phyloP scores from a whole-genome alignment of 2,797 vertebrate genomes.

The Microctenopoma stevenorrisi region DNA sequence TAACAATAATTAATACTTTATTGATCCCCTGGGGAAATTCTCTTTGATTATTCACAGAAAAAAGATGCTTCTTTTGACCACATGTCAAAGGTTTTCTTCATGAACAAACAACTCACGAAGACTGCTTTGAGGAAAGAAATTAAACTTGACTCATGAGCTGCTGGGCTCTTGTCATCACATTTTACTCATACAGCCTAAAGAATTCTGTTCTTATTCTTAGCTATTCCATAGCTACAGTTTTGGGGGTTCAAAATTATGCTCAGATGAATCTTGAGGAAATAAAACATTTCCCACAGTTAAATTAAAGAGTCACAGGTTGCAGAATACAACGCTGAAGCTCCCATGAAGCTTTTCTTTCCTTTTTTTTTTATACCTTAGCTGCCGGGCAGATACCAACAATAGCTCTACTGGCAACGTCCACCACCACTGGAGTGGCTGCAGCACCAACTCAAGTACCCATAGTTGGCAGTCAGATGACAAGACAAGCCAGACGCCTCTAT shows the following conservation, averaged over 20 bases:
- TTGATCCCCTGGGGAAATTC: too few species aligned
- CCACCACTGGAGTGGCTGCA: slow-evolving; percentile 71
- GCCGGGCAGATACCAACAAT: slow-evolving; percentile 84
- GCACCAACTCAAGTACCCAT: slow-evolving; percentile 78
- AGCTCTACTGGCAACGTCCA: slow-evolving; percentile 77
- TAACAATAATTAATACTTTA: too few species aligned
- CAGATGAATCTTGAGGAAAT: slow-evolving; percentile 5
- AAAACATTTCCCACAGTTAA: not conserved
- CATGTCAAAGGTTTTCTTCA: too few species aligned
- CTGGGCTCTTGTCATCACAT: not conserved
- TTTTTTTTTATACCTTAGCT: slow-evolving; percentile 53
- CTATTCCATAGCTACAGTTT: not conserved
- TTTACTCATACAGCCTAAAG: not conserved
- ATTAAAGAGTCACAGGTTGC: not conserved
- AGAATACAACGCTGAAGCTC: not conserved
- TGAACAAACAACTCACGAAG: not conserved
- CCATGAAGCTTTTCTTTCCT: not conserved
- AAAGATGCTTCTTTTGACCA: too few species aligned
- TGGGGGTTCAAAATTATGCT: not conserved
- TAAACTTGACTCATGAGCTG: not conserved
- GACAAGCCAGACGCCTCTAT: slow-evolving; percentile 83
- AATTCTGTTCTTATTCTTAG: too few species aligned
- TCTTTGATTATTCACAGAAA: too few species aligned
- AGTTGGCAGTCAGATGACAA: slow-evolving; percentile 84
- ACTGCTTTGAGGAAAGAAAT: not conserved